These are phyloP conservation scores for Heliangelus exortis DNA, from an alignment of 2,797 vertebrate genomes.

Conservation along the genomic window DNA sequence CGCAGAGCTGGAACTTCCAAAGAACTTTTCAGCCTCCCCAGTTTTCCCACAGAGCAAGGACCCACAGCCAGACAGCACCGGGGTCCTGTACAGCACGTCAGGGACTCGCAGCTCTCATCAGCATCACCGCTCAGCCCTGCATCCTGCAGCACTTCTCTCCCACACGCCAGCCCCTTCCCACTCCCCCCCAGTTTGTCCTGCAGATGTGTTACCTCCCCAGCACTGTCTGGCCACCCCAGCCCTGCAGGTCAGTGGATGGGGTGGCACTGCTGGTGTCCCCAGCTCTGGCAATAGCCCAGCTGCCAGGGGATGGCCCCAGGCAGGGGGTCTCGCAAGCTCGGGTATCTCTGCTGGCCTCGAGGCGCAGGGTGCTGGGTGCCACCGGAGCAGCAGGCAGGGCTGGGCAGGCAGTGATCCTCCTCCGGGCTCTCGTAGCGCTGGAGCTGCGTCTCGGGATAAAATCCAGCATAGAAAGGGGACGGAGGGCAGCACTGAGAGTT, in stretches of 20 bases:
- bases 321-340: conserved; percentile 64
- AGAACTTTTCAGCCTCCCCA: not conserved
- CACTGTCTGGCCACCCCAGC: not conserved
- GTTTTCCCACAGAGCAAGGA: not conserved
- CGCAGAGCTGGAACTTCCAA: not conserved
- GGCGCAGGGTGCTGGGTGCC: conserved; percentile 74
- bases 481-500: conserved; percentile 19
- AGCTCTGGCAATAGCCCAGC: conserved; percentile 80
- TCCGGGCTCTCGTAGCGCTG: not conserved
- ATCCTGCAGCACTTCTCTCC: not conserved
- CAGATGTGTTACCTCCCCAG: not conserved
- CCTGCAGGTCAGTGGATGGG: conserved; percentile 57
- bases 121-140: not conserved
- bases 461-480: conserved; percentile 33
- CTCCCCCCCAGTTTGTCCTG: not conserved
- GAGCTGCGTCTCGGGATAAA: conserved; percentile 54
- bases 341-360: conserved; percentile 76
- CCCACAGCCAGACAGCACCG: accelerated
- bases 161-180: not conserved
- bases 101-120: not conserved
- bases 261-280: conserved; percentile 76
- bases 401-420: not conserved
- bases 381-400: not conserved
- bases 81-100: accelerated
- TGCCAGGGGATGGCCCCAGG: conserved; percentile 81